phyloP scores from a whole-genome alignment of 2,797 vertebrate genomes.

The Echeneis naucrates region DNA sequence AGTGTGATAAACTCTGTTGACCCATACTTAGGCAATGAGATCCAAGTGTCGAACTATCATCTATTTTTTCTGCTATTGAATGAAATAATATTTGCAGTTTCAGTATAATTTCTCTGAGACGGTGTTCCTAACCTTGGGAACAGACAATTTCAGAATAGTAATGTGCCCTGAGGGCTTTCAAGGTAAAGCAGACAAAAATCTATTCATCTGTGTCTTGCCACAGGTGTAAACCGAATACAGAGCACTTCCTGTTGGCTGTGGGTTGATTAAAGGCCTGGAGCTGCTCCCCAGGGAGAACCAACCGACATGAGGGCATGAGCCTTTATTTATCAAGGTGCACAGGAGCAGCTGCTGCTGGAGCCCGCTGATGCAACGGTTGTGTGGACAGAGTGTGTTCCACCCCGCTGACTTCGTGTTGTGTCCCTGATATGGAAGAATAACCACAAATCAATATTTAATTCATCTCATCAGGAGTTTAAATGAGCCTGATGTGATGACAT shows the following conservation, averaged over 20 bases:
- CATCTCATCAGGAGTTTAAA: slow-evolving; percentile 40
- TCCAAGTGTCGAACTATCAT: background rate
- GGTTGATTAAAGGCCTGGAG: slow-evolving; percentile 64
- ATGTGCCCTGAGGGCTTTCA: slow-evolving; percentile 31
- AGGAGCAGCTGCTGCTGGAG: slow-evolving; percentile 14
- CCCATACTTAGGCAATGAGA: background rate
- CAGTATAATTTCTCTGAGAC: slow-evolving; percentile 28
- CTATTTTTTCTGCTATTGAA: background rate
- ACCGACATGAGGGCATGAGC: slow-evolving; percentile 24
- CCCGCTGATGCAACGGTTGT: slow-evolving; percentile 10
- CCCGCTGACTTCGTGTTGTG: background rate
- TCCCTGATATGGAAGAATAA: slow-evolving; percentile 39
- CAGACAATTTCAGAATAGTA: slow-evolving; percentile 31
- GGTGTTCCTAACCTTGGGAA: slow-evolving; percentile 22
- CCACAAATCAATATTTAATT: slow-evolving; percentile 56
- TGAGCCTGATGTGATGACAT: slow-evolving; percentile 8
- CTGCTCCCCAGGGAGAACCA: slow-evolving; percentile 17
- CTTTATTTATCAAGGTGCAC: slow-evolving; percentile 42
- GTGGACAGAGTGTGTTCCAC: slow-evolving; percentile 13
- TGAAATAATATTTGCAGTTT: slow-evolving; percentile 4
- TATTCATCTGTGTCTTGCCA: slow-evolving; percentile 48
- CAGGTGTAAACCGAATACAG: slow-evolving; percentile 44
- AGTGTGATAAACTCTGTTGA: background rate
- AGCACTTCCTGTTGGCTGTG: slow-evolving; percentile 38
- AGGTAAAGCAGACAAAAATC: slow-evolving; percentile 36